Evolutionary conservation across 2,797 vertebrate genomes (phyloP).

Genomic region (Oreochromis mossambicus): DNA sequence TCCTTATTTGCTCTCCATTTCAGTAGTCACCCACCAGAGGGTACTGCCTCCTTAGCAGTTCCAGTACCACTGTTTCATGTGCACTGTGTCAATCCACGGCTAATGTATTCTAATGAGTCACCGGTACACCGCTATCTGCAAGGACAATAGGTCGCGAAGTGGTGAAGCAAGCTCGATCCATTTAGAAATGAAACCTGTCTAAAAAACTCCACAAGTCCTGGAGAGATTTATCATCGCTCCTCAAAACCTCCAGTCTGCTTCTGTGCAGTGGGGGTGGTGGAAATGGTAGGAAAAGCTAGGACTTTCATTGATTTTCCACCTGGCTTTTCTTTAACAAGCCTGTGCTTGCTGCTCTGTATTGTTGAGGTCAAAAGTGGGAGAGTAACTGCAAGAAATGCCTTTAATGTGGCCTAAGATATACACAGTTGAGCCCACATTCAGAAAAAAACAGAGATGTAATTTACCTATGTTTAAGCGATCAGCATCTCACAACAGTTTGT

Average conservation of each 20-base stretch:
- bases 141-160: constrained; percentile 46
- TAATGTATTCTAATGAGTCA: constrained; percentile 47
- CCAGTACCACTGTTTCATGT: constrained; percentile 17
- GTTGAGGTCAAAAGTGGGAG: constrained; percentile 38
- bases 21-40: constrained; percentile 57
- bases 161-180: neutral
- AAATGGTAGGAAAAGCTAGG: constrained; percentile 44
- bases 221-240: constrained; percentile 26
- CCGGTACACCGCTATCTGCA: constrained; percentile 23
- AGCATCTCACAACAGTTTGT: constrained; percentile 3
- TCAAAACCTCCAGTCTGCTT: constrained; percentile 4
- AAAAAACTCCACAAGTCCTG: constrained; percentile 19
- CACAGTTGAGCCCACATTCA: neutral
- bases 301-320: constrained; percentile 57
- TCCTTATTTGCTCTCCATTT: constrained; percentile 38
- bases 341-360: constrained; percentile 22
- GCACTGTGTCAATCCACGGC: constrained; percentile 38
- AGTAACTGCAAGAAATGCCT: neutral
- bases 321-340: constrained; percentile 28
- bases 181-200: constrained; percentile 34
- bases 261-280: constrained; percentile 11
- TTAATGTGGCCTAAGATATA: neutral
- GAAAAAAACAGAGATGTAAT: neutral
- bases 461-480: constrained; percentile 3
- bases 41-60: constrained; percentile 47